Conservation (phyloP, 2,113 vertebrate species). For the Odontophorus gujanensis region DNA sequence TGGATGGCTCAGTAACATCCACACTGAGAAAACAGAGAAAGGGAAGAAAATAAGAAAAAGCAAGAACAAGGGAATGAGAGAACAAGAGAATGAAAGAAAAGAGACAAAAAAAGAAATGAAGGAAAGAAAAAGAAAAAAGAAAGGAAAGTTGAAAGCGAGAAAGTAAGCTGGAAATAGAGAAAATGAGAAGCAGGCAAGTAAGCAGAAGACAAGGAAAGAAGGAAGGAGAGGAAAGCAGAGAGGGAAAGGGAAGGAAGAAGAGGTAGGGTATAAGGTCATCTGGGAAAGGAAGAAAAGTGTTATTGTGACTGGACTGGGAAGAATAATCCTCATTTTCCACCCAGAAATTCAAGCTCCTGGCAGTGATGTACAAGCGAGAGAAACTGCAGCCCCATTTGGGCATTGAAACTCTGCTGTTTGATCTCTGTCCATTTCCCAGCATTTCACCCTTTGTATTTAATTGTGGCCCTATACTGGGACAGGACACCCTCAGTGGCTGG, state of each 20-base stretch:
- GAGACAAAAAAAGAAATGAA: accelerated
- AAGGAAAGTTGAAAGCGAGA: accelerated
- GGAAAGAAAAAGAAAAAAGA: accelerated
- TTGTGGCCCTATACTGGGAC: background rate
- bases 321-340: background rate
- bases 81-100: too few species aligned
- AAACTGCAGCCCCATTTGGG: background rate
- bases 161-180: accelerated
- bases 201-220: too few species aligned
- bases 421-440: slow-evolving; percentile 15
- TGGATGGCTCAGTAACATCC: background rate
- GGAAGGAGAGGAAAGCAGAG: background rate
- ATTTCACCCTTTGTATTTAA: background rate
- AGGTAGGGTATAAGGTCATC: background rate
- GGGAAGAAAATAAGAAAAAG: too few species aligned
- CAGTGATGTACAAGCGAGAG: background rate
- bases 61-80: background rate
- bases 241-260: background rate
- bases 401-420: background rate
- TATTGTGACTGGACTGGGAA: background rate
- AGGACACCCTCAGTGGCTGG: background rate
- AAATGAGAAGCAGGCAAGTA: background rate
- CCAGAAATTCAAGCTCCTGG: background rate
- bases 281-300: background rate
- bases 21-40: background rate